Base-by-base conservation (phyloP, 2,113 vertebrate genomes). In the Caracal caracal region DNA sequence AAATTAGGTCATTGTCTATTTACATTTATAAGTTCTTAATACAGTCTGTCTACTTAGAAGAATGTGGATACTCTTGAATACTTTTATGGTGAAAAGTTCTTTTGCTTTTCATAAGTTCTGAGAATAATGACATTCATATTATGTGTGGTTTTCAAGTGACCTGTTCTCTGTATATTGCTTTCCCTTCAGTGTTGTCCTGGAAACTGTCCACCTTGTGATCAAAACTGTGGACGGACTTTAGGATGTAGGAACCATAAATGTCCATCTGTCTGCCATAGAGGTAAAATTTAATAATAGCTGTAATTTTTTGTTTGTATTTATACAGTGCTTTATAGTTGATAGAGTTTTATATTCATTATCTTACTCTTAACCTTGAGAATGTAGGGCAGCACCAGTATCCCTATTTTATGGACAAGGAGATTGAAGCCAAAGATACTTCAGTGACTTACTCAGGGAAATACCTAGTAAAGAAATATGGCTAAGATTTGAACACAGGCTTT, bases 221-320 rank as follows among this genome's bases (percentile, higher is more conserved):
- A 99, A 98, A 98, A 98, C 97, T 99, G 99, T 19, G 99, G 99
- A 40, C 98, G 99, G 43, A 99, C 99, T 30, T 98, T 99, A 26
- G 99, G 99, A 71, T 99, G 99, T 98, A 99, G 99, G 81, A 99
- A 99, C 98, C 99, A 99, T 98, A 99, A 99, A 98, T 99, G 99
- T 97, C 99, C 99, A 37, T 99, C 99, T 0, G 98, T 99, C 90
- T 99, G 99, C 97, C 99, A 99, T 97, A 99, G 99, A 99, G 99
- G 99, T 99, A 99, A 98, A 98, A 92, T 96, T 94, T 87, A 95
- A 96, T 65, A 95, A 75, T 78, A 86, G 61, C 43, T 96, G 0
- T 88, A 35, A 91, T 87, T 94, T 86, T 79, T 43, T 95, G 28
- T 93, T 98, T 97, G 33, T 95, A 33, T 92, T 88, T 92, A 92